Percentiles rank a stretch among this genome's conserved stretches.
phyloP scores from a whole-genome alignment of 2,888 invertebrate species.

The Dicycla oo region DNA sequence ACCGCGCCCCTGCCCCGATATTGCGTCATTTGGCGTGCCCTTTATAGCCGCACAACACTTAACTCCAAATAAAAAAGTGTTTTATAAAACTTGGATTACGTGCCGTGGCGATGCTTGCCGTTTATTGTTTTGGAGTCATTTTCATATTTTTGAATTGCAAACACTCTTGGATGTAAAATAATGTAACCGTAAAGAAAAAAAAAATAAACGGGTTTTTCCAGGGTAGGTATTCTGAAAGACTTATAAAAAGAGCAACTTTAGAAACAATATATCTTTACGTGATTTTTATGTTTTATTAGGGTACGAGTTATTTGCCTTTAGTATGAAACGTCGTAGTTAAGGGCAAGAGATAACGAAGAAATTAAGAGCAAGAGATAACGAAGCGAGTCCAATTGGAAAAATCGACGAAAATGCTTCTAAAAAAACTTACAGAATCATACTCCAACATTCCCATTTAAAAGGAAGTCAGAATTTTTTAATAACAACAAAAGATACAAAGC shows the following conservation, averaged over 20 bases:
- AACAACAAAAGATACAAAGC: slow-evolving; percentile 63
- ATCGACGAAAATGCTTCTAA: neutral
- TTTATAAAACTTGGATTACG: slow-evolving; percentile 81
- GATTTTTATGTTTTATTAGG: neutral
- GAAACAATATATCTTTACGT: neutral
- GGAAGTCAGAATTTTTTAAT: slow-evolving; percentile 66
- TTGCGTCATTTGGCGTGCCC: slow-evolving; percentile 86
- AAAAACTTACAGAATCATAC: slow-evolving; percentile 14
- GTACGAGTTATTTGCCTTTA: neutral
- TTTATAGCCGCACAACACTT: slow-evolving; percentile 85
- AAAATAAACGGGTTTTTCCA: neutral
- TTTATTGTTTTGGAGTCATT: slow-evolving; percentile 66
- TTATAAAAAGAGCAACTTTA: neutral
- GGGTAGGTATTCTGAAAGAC: neutral
- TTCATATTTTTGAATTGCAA: slow-evolving; percentile 61
- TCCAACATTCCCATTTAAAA: slow-evolving; percentile 47
- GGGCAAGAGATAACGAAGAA: neutral
- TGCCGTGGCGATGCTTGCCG: slow-evolving; percentile 67
- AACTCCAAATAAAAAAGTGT: slow-evolving; percentile 86
- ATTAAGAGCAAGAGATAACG: neutral
- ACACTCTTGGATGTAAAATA: slow-evolving; percentile 9
- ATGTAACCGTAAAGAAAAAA: slow-evolving; percentile 6
- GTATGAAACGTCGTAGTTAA: neutral
- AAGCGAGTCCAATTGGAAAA: neutral
- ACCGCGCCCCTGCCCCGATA: slow-evolving; percentile 76